Evolutionary conservation across 2,888 invertebrate genomes (phyloP), one percentile per base, ranked within the genome.

Genomic region (Melikaiella ostensackeni): DNA sequence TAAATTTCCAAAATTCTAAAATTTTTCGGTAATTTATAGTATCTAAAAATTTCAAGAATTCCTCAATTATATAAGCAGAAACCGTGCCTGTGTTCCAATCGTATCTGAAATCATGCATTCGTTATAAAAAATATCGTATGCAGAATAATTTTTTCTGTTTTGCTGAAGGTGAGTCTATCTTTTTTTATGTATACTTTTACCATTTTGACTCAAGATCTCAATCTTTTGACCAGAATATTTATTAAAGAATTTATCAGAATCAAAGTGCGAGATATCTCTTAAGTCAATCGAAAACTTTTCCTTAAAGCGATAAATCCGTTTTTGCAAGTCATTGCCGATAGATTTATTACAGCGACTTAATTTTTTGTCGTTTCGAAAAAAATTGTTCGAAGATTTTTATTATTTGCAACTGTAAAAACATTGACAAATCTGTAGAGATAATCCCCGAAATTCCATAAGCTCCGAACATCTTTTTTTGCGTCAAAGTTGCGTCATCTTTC

Each of bases 371-470:
- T 1, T 30, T 27, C 9, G 24, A 66, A 66, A 24, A 66, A 46
- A 42, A 46, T 24, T 64, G 21, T 16, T 4, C 7, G 38, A 13
- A 19, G 3, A 42, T 42, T 42, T 42, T 27, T 6, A 66, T 42
- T 42, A 66, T 16, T 8, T 66, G 27, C 38, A 42, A 24, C 62
- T 42, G 42, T 42, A 27, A 24, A 66, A 66, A 66, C 42, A 66
- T 38, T 46, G 66, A 46, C 42, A 63, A 63, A 30, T 63, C 13
- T 35, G 38, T 21, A 9, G n/a, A 63, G 66, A 66, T 66, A 66
- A 42, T 66, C 19, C 27, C 24, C 16, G 6, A 70, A 70, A 27
- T 46, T 24, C 66, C 42, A 27, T 3, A 27, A 19, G 19, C 1
- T 55, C 46, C n/a, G 8, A 16, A 46, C 46, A 16, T 19, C 2